Percentiles rank a stretch among this genome's conserved stretches.
These are phyloP conservation scores for Plebejus melissa DNA, from an alignment of 2,888 invertebrate species.

Conservation along the genomic window DNA sequence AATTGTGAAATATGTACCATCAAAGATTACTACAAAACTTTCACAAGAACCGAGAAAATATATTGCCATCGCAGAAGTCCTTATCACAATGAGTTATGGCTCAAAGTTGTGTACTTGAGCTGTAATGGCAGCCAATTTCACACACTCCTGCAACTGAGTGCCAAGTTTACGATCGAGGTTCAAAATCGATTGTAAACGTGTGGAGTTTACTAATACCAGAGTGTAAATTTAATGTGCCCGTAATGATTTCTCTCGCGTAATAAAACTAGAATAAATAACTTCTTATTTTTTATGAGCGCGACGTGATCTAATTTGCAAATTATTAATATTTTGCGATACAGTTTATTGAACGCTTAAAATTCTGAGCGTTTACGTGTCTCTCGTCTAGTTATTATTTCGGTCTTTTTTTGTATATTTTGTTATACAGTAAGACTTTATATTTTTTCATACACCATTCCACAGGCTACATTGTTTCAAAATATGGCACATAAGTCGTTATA, in stretches of 20 bases:
- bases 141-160: slow-evolving; percentile 48
- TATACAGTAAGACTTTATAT: not conserved
- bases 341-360: slow-evolving; percentile 1
- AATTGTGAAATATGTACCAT: slow-evolving; percentile 10
- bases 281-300: not conserved
- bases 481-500: not conserved
- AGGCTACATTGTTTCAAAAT: not conserved
- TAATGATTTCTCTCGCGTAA: slow-evolving; percentile 31
- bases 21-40: slow-evolving; percentile 12
- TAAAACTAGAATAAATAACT: slow-evolving; percentile 24
- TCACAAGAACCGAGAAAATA: slow-evolving; percentile 14
- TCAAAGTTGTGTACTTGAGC: slow-evolving; percentile 24
- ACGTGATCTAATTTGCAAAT: slow-evolving; percentile 22
- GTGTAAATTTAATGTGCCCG: slow-evolving; percentile 30
- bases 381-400: not conserved
- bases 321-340: slow-evolving; percentile 22
- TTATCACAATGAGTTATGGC: slow-evolving; percentile 26
- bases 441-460: not conserved
- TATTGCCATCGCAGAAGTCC: slow-evolving; percentile 12
- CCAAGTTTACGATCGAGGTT: slow-evolving; percentile 53
- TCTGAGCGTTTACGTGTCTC: not conserved
- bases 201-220: slow-evolving; percentile 36
- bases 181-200: slow-evolving; percentile 56
- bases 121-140: slow-evolving; percentile 36
- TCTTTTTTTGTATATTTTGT: not conserved